Base-by-base conservation (phyloP, 2,888 invertebrate species). In the Ptilodon capucinus region DNA sequence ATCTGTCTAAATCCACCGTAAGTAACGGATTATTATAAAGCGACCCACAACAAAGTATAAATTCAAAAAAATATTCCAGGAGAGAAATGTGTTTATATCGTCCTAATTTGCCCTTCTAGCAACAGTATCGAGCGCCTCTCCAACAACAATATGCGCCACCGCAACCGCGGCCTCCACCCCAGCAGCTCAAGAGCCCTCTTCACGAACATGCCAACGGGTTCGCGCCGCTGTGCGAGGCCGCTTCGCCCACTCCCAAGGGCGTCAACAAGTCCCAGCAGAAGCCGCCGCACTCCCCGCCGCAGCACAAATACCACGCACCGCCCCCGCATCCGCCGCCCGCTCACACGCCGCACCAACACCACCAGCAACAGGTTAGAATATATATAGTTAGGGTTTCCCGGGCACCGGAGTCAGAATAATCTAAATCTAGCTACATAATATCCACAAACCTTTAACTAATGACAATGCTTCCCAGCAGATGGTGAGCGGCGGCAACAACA, bases 211-310 rank as follows among this genome's bases (percentile, higher is more conserved):
- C 86, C 34, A 89, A 89, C 66, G 90, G 90, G 11, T 89, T 89
- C 70, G 86, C 94, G 51, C 91, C 94, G 51, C 92, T 95, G 68
- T 86, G 93, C 92, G 79, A 94, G 81, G 64, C 92, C 79, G 64
- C 92, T 83, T 92, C 82, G 66, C 92, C 92, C 68, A 92, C 87
- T 60, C 91, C 84, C 67, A 92, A 86, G 72, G 86, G 80, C 66
- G 78, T 70, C 30, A 23, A 62, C 49, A 84, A 84, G 67, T 80
- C n/a, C n/a, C n/a, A 79, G 36, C 80, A 81, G 61, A 86, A 87
- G 74, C 81, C 86, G 61, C 87, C 89, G 59, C 90, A 90, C 74
- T 88, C 89, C 62, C 90, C 89, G 68, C 85, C 91, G 58, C 87
- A 84, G 50, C 91, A 91, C 82, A 91, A 92, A 79, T 88, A 88